Base-by-base conservation (phyloP, 2,888 invertebrate genomes). In the Ryuthela nishihirai region DNA sequence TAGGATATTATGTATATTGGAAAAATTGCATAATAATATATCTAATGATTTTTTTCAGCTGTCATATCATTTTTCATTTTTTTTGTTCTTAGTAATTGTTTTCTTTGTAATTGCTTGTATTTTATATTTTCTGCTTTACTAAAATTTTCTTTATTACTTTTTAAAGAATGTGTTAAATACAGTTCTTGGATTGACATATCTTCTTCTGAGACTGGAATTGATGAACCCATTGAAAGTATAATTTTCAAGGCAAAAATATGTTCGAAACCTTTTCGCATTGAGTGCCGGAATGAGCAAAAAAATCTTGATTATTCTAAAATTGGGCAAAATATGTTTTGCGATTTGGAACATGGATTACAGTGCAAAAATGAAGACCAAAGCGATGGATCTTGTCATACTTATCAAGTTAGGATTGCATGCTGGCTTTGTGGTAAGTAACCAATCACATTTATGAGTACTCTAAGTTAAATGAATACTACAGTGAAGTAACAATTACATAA, bases 381-480 rank as follows among this genome's bases (percentile, higher is more conserved):
- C 43, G 67, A 42, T 3, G 29, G 24, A n/a, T 26, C 41, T 20
- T 73, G 73, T 53, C 53, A 68, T 24, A 71, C 72, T 50, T 73
- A 72, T 54, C 70, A 71, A 65, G 67, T 70, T 29, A 60, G 69
- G 18, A 71, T 71, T 61, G 70, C 67, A 47, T 73, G 73, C 54
- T 72, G 72, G 59, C 45, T 52, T 10, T 65, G 65, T 34, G 52
- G 61, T 62, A 42, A 52, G 61, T 24, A 20, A 34, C 2, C 10
- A 29, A 34, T n/a, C n/a, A n/a, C n/a, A n/a, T n/a, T n/a, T n/a
- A n/a, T n/a, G n/a, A n/a, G n/a, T n/a, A n/a, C n/a, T n/a, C n/a
- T n/a, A n/a, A n/a, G n/a, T n/a, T n/a, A n/a, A n/a, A n/a, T n/a
- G n/a, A n/a, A n/a, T n/a, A n/a, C n/a, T n/a, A n/a, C n/a, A n/a